These are phyloP conservation scores for Periplaneta americana DNA, from an alignment of 1,140 invertebrate genomes.

Conservation along the genomic window DNA sequence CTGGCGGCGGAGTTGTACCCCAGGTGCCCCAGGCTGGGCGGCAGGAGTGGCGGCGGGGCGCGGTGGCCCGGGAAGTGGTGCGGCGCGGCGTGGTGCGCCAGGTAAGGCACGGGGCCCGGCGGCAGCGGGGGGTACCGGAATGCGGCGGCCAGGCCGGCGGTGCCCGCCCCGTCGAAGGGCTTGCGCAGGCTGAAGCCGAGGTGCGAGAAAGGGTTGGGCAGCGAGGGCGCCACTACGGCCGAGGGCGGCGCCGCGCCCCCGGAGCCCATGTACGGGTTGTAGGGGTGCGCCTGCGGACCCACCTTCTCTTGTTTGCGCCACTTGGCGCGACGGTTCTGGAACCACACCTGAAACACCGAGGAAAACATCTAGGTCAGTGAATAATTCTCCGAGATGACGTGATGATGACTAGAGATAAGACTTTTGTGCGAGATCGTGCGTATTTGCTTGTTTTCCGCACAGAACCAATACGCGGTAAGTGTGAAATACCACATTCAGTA, in stretches of 20 bases:
- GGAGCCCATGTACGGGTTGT: slow-evolving; percentile 70
- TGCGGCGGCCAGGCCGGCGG: slow-evolving; percentile 18
- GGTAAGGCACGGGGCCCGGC: slow-evolving; percentile 39
- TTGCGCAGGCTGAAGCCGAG: slow-evolving; percentile 68
- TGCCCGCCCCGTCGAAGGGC: slow-evolving; percentile 51
- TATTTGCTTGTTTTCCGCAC: too few species aligned
- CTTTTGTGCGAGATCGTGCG: too few species aligned
- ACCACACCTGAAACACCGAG: slow-evolving; percentile 41
- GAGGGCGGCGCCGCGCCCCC: slow-evolving; percentile 45
- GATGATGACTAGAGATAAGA: too few species aligned
- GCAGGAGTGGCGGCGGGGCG: slow-evolving; percentile 44
- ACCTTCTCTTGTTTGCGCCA: slow-evolving; percentile 41
- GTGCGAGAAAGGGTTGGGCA: slow-evolving; percentile 73
- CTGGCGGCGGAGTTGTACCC: slow-evolving; percentile 44
- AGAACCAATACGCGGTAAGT: too few species aligned
- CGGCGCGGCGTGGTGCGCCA: slow-evolving; percentile 51
- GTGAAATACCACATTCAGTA: too few species aligned
- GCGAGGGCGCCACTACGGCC: slow-evolving; percentile 58
- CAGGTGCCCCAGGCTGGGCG: slow-evolving; percentile 46
- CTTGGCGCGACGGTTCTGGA: slow-evolving; percentile 44
- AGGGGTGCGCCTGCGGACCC: slow-evolving; percentile 79
- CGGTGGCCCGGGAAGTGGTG: slow-evolving; percentile 22
- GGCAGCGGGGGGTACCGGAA: slow-evolving; percentile 38
- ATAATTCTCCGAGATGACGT: too few species aligned
- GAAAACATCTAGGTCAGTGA: slow-evolving; percentile 2